Percentiles rank a stretch among this genome's conserved stretches.
phyloP scores from a whole-genome alignment of 2,888 invertebrate species.

The Leucoma salicis region DNA sequence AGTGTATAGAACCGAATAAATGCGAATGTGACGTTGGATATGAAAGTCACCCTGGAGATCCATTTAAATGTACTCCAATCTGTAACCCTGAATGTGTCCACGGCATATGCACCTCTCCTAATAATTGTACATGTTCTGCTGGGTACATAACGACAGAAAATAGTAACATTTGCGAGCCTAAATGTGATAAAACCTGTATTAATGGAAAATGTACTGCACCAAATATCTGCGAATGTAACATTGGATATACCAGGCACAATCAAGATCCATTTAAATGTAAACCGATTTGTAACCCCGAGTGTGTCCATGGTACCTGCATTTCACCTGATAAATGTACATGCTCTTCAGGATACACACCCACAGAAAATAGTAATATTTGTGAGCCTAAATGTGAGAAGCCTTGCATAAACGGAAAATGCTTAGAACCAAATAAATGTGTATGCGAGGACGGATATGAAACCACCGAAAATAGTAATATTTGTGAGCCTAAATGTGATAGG shows the following conservation, averaged over 20 bases:
- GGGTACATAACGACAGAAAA: not conserved
- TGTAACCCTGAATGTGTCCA: not conserved
- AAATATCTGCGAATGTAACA: constrained; percentile 56
- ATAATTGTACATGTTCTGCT: constrained; percentile 1
- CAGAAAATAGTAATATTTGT: not conserved
- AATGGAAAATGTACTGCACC: constrained; percentile 51
- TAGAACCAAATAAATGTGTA: not conserved
- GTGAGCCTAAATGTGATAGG: constrained; percentile 4
- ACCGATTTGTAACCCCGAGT: constrained; percentile 5
- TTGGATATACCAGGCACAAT: constrained; percentile 43
- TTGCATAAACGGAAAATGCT: constrained; percentile 6
- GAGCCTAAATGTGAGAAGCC: constrained; percentile 1
- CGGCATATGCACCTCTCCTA: constrained; percentile 3
- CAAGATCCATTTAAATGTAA: constrained; percentile 4
- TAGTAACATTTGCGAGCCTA: constrained; percentile 7
- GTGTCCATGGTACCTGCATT: constrained; percentile 2
- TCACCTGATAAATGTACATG: constrained; percentile 2
- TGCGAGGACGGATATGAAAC: not conserved
- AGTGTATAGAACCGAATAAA: constrained; percentile 1
- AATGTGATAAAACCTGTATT: constrained; percentile 8
- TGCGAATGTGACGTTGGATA: constrained; percentile 13
- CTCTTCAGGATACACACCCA: not conserved
- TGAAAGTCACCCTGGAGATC: constrained; percentile 1
- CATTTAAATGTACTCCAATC: constrained; percentile 2
- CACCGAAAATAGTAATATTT: not conserved